Conservation (phyloP, 2,113 vertebrate species). For the Etheostoma cragini region DNA sequence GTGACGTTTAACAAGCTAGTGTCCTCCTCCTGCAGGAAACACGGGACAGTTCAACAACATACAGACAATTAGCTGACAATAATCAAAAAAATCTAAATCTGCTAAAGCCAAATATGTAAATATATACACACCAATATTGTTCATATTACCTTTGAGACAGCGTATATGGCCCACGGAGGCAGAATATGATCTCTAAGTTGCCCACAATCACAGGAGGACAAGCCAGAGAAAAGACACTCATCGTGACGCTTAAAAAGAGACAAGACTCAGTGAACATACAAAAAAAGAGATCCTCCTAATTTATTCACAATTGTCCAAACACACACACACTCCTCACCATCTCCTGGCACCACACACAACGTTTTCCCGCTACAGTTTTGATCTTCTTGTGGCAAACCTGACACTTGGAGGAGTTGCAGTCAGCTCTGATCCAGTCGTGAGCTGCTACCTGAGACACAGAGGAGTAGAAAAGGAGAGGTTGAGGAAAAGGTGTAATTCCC, state of each 20-base stretch:
- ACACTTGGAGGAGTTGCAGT: conserved; percentile 87
- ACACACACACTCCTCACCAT: conserved; percentile 79
- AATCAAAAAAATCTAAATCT: not conserved
- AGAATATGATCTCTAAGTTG: conserved; percentile 89
- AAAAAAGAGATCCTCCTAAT: not conserved
- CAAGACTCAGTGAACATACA: not conserved
- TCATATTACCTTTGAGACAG: conserved; percentile 86
- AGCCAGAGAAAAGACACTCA: conserved; percentile 83
- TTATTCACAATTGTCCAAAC: not conserved
- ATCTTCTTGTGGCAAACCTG: conserved; percentile 92
- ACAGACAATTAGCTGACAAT: not conserved
- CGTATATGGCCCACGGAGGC: conserved; percentile 91
- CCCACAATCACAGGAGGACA: conserved; percentile 88
- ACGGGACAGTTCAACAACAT: conserved; percentile 6
- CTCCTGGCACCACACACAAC: conserved; percentile 92
- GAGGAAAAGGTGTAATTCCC: not conserved
- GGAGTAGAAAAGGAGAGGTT: not conserved
- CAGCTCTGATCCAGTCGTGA: conserved; percentile 90
- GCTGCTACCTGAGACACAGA: conserved; percentile 78
- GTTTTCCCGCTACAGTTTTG: conserved; percentile 87
- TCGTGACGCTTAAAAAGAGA: conserved; percentile 87
- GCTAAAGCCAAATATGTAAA: not conserved
- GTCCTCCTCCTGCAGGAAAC: conserved; percentile 79
- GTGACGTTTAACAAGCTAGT: conserved; percentile 80
- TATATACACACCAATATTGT: too few species aligned